A percentile compares a stretch with the other conserved stretches of the same genome.
Conservation (phyloP, 1,140 invertebrate species). For the Eumaeus atala region DNA sequence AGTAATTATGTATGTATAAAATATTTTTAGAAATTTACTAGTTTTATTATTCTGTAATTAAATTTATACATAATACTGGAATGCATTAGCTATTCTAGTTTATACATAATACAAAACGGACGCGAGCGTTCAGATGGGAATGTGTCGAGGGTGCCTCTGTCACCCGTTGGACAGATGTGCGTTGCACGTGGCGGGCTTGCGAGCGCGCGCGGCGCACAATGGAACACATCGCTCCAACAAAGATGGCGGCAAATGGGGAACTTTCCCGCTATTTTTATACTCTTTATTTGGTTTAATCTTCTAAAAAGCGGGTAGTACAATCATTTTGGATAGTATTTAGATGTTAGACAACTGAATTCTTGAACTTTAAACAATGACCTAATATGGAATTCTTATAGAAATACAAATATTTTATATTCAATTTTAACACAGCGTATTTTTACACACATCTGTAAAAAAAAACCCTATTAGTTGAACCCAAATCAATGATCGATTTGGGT, state of each 20-base stretch:
- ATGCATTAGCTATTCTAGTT: constrained; percentile 1
- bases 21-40: too few relatives aligned
- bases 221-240: constrained; percentile 48
- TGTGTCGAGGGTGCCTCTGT: constrained; percentile 48
- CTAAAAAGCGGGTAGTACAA: too few relatives aligned
- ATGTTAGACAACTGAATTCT: too few relatives aligned
- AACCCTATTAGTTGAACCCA: too few relatives aligned
- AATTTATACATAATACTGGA: neutral
- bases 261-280: constrained; percentile 63
- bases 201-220: constrained; percentile 51
- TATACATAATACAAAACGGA: constrained; percentile 18
- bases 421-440: too few relatives aligned
- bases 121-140: constrained; percentile 29
- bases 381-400: too few relatives aligned
- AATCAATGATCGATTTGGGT: too few relatives aligned
- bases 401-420: too few relatives aligned
- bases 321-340: too few relatives aligned
- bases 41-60: constrained; percentile 31
- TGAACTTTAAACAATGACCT: too few relatives aligned
- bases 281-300: constrained; percentile 8
- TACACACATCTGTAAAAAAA: too few relatives aligned
- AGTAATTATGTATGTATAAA: too few relatives aligned
- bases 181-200: constrained; percentile 52
- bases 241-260: constrained; percentile 50
- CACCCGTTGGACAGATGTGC: constrained; percentile 64